Evolutionary conservation across 2,797 vertebrate species (phyloP).

Genomic region (Oreonectes daqikongensis): DNA sequence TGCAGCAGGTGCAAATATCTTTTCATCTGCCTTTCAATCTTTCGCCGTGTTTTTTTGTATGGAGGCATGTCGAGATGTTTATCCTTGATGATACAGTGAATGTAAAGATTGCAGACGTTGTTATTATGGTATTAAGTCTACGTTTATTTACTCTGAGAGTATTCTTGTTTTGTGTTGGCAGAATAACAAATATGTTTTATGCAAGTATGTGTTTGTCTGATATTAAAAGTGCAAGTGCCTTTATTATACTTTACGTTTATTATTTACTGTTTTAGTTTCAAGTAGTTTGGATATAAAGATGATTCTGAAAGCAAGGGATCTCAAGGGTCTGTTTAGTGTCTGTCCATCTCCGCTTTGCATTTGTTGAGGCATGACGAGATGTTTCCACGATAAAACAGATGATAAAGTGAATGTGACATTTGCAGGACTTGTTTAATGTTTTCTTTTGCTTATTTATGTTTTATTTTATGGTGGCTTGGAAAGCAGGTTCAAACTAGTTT

Average conservation of each 20-base stretch:
- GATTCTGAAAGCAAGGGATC: background rate
- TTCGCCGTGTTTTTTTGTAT: background rate
- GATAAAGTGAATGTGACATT: too few relatives aligned
- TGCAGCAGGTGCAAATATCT: slow-evolving; percentile 37
- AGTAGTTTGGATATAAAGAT: background rate
- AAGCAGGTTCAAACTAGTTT: background rate
- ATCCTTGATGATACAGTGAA: background rate
- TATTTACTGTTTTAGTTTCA: background rate
- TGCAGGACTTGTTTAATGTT: background rate
- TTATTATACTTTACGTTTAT: too few relatives aligned
- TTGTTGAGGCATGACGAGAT: slow-evolving; percentile 2
- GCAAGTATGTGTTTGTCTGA: background rate
- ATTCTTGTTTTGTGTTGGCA: background rate
- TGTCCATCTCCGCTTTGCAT: background rate
- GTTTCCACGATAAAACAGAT: background rate
- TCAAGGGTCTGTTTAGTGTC: background rate
- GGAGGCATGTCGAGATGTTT: background rate
- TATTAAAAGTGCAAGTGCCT: background rate
- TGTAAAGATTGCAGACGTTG: background rate
- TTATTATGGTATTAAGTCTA: background rate
- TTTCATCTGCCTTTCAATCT: background rate
- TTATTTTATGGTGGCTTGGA: background rate
- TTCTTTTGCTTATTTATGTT: background rate
- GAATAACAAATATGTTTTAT: background rate
- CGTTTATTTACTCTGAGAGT: background rate